These are phyloP conservation scores for Chelonia mydas DNA, from an alignment of 2,797 vertebrate genomes.

Conservation along the genomic window DNA sequence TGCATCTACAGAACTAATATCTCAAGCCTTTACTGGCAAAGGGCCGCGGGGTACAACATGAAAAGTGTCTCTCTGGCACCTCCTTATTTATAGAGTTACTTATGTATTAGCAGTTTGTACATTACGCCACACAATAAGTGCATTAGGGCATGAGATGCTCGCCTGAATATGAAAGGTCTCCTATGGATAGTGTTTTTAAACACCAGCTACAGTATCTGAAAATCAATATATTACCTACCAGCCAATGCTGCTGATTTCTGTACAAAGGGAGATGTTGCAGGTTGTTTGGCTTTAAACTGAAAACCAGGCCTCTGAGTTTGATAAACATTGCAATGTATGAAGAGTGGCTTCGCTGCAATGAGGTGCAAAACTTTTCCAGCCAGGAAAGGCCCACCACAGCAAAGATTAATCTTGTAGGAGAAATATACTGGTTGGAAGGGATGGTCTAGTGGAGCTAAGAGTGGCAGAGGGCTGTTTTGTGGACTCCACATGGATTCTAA, in stretches of 20 bases:
- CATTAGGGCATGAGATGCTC: not conserved
- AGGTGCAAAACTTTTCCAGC: not conserved
- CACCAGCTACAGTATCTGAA: not conserved
- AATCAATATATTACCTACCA: not conserved
- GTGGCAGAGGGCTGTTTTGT: not conserved
- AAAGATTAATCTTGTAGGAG: not conserved
- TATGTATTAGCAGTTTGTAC: not conserved
- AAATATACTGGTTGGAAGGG: not conserved
- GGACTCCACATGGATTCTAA: not conserved
- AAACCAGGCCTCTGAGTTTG: not conserved
- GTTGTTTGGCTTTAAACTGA: slow-evolving; percentile 15
- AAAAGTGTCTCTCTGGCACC: not conserved
- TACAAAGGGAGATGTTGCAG: not conserved
- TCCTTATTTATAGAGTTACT: slow-evolving; percentile 35
- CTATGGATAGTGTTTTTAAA: not conserved
- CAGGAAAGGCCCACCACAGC: not conserved
- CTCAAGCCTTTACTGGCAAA: slow-evolving; percentile 53
- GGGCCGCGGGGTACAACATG: not conserved
- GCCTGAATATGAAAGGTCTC: not conserved
- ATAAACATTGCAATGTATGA: not conserved
- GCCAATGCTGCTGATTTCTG: not conserved
- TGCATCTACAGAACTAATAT: slow-evolving; percentile 39
- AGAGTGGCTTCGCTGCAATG: rapidly evolving
- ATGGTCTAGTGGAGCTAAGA: not conserved
- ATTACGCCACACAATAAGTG: not conserved